Evolutionary conservation across 1,140 invertebrate genomes (phyloP).

Genomic region (Bombus confusus): DNA sequence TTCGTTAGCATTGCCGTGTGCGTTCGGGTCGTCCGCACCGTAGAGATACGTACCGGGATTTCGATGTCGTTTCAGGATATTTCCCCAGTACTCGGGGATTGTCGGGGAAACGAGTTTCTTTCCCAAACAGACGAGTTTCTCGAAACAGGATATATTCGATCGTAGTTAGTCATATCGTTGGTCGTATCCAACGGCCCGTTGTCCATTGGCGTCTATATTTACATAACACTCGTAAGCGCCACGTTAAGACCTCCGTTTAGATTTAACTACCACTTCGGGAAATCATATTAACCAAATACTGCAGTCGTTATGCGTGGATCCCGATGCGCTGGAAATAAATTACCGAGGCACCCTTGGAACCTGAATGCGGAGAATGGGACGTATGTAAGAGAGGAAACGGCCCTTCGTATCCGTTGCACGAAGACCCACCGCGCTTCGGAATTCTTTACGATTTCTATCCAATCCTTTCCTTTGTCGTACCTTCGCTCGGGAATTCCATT

Average conservation of each 20-base stretch:
- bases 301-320: conserved; percentile 52
- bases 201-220: conserved; percentile 54
- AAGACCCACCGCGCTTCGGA: conserved; percentile 53
- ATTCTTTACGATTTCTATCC: conserved; percentile 68
- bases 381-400: conserved; percentile 54
- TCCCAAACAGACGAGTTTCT: neutral
- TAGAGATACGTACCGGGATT: neutral
- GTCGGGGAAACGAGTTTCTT: neutral
- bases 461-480: conserved; percentile 61
- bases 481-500: conserved; percentile 55
- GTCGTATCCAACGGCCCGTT: neutral
- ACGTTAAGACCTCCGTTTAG: conserved; percentile 52
- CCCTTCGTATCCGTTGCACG: conserved; percentile 23
- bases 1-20: conserved; percentile 44
- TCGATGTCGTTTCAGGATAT: neutral
- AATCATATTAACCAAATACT: conserved; percentile 73
- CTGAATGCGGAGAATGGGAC: conserved; percentile 40
- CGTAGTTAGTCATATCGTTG: conserved; percentile 52
- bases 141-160: neutral
- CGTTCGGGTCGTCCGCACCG: neutral
- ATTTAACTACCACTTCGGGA: conserved; percentile 67
- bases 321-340: conserved; percentile 64
- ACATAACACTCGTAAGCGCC: conserved; percentile 67
- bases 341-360: conserved; percentile 49
- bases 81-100: neutral